phyloP scores from a whole-genome alignment of 2,888 invertebrate species.

The Cyaniris semiargus region DNA sequence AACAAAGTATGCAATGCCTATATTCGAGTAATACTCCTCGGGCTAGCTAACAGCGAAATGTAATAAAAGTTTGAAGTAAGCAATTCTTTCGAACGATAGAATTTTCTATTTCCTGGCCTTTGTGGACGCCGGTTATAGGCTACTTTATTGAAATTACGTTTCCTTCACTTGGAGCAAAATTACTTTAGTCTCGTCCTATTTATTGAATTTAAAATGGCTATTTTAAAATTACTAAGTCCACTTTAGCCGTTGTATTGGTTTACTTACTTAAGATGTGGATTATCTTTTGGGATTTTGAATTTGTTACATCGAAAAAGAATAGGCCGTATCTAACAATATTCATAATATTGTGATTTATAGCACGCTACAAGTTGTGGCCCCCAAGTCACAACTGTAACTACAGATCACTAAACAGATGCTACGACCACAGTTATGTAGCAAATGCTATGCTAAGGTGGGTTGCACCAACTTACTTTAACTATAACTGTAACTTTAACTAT shows the following conservation, averaged over 20 bases:
- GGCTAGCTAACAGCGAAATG: constrained; percentile 9
- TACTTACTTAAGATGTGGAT: not conserved
- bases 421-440: too few relatives aligned
- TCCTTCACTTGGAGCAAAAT: not conserved
- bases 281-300: too few relatives aligned
- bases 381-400: too few relatives aligned
- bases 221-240: not conserved
- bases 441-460: too few relatives aligned
- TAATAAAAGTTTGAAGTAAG: constrained; percentile 2
- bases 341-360: too few relatives aligned
- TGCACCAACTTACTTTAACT: too few relatives aligned
- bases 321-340: too few relatives aligned
- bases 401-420: too few relatives aligned
- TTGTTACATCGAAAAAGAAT: too few relatives aligned
- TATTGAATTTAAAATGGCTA: not conserved
- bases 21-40: not conserved
- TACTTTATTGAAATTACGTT: not conserved
- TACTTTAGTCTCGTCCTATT: not conserved
- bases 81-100: not conserved
- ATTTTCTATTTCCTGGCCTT: not conserved
- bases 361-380: too few relatives aligned
- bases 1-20: too few relatives aligned
- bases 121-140: not conserved
- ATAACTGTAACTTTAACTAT: too few relatives aligned
- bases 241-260: not conserved